Evolutionary conservation across 2,113 vertebrate genomes (phyloP).

Genomic region (Channa argus): DNA sequence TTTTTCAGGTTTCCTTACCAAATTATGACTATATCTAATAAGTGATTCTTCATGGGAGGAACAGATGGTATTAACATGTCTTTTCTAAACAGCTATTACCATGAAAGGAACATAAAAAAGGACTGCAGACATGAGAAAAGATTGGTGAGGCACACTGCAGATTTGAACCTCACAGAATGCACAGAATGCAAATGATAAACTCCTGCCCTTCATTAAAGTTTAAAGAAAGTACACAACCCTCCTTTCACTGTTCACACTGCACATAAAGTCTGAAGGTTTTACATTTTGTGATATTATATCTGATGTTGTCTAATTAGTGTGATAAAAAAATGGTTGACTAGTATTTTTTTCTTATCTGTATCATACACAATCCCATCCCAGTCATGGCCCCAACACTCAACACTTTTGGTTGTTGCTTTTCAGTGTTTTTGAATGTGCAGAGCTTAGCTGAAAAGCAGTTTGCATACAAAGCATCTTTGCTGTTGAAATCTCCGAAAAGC

Average conservation of each 20-base stretch:
- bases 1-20: too few species aligned
- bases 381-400: background rate
- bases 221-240: background rate
- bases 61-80: background rate
- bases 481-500: slow-evolving; percentile 23
- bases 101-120: too few species aligned
- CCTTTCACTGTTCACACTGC: background rate
- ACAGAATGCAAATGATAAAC: background rate
- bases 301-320: background rate
- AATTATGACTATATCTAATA: background rate
- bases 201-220: background rate
- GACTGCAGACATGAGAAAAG: background rate
- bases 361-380: background rate
- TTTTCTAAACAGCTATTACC: too few species aligned
- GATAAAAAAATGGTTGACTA: background rate
- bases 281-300: background rate
- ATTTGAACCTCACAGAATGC: background rate
- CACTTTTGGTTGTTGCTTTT: slow-evolving; percentile 1
- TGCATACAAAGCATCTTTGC: slow-evolving; percentile 8
- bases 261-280: background rate
- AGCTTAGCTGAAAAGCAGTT: background rate
- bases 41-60: background rate
- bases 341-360: background rate
- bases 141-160: background rate
- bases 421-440: background rate